Base-by-base conservation (phyloP, 2,888 invertebrate species). In the Amblyjoppa fuscipennis region DNA sequence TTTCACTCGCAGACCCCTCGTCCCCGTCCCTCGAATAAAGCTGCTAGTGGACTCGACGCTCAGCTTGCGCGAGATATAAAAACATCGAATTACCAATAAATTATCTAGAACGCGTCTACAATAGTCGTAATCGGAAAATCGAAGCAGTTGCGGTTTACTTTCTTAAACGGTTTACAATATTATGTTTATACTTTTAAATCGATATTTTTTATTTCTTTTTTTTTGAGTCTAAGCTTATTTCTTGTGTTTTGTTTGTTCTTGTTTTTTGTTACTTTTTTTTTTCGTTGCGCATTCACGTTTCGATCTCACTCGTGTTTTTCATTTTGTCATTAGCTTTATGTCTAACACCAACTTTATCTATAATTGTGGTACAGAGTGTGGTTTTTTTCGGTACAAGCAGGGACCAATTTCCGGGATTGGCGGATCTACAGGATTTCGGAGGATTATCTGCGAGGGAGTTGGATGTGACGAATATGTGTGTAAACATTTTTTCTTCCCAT, bases 211-310 rank as follows among this genome's bases (percentile, higher is more conserved):
- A 34, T 64, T n/a, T n/a, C 5, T 9, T n/a, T 56, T 31, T 69
- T 84, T 81, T 59, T 28, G 83, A 84, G 76, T 82, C 74, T 81
- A 78, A 70, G 68, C 28, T 80, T 82, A 76, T 45, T 28, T 61
- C 28, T 87, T 88, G 86, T 89, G 89, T 90, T 59, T 59, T 56
- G 88, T 91, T 90, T 85, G 85, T 9, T 87, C 59, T 31, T 13
- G 13, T 38, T 53, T 69, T n/a, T 68, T 38, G 49, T 61, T 45
- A 20, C 68, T 84, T 79, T 86, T 84, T 73, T 87, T 87, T 89
- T 93, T 93, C 93, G 93, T 93, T 93, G 93, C 93, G 89, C 90
- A 91, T 91, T 92, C 91, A 91, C 91, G 90, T 87, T 90, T 90
- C 81, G 77, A 86, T 92, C 92, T 92, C 91, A 92, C 92, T 93